Conservation (phyloP, 1,140 invertebrate species). For the Pseudomyrmex concolor region DNA sequence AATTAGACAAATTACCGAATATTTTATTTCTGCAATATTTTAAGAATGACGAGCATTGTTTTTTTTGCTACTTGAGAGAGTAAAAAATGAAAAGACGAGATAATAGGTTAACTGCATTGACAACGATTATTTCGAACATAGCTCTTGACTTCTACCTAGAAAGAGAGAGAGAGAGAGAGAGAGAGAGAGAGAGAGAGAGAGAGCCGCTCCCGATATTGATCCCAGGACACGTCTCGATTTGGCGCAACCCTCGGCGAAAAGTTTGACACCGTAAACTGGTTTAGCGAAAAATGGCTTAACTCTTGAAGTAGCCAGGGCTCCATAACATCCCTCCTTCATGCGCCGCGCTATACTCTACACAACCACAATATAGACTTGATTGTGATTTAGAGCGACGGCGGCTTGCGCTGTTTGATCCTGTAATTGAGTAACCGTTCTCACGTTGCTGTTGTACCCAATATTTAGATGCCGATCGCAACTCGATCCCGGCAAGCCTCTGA, state of each 20-base stretch:
- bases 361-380: constrained; percentile 47
- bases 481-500: constrained; percentile 18
- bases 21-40: background rate
- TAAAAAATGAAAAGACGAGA: background rate
- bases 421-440: constrained; percentile 75
- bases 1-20: background rate
- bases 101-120: constrained; percentile 25
- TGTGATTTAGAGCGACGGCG: constrained; percentile 79
- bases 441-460: constrained; percentile 33
- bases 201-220: constrained; percentile 72
- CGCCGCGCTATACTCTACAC: constrained; percentile 61
- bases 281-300: constrained; percentile 82
- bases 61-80: background rate
- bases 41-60: background rate
- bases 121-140: constrained; percentile 22
- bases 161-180: no score
- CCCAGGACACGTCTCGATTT: constrained; percentile 53
- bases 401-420: constrained; percentile 76
- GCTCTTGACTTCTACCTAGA: constrained; percentile 16
- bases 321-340: constrained; percentile 62
- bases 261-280: constrained; percentile 82
- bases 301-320: constrained; percentile 74
- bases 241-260: constrained; percentile 69
- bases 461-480: constrained; percentile 39
- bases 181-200: no score